Evolutionary conservation across 2,797 vertebrate genomes (phyloP).

Genomic region (Loriculus beryllinus): DNA sequence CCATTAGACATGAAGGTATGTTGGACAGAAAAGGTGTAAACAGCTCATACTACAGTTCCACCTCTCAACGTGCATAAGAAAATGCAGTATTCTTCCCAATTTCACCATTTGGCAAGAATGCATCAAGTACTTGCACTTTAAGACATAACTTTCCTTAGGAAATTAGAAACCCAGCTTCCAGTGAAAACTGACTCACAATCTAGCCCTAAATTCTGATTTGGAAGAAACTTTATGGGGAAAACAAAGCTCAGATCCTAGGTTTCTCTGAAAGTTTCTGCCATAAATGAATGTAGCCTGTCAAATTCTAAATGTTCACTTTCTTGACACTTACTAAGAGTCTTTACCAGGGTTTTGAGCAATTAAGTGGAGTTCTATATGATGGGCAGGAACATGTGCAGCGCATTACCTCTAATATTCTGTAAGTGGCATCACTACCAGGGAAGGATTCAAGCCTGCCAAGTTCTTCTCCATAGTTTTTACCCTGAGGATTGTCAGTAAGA

Average conservation of each 20-base stretch:
- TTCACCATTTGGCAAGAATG: background rate
- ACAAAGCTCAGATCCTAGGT: background rate
- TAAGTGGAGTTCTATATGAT: background rate
- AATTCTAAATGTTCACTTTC: background rate
- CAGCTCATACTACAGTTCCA: background rate
- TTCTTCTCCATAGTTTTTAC: constrained; percentile 9
- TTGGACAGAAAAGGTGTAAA: background rate
- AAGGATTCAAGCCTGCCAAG: constrained; percentile 56
- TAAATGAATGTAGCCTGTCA: background rate
- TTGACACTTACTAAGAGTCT: background rate
- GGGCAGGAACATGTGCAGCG: background rate
- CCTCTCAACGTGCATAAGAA: background rate
- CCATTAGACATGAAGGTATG: background rate
- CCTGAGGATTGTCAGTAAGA: background rate
- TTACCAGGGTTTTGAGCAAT: background rate
- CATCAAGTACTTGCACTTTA: background rate
- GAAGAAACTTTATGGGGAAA: background rate
- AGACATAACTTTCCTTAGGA: background rate
- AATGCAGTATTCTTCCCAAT: background rate
- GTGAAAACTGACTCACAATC: background rate
- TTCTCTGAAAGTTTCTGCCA: background rate
- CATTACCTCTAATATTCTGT: constrained; percentile 88
- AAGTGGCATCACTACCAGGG: constrained; percentile 82
- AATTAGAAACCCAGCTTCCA: background rate
- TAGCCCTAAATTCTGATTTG: background rate